phyloP scores from a whole-genome alignment of 2,888 invertebrate genomes.

The Mactromeris polynyma region DNA sequence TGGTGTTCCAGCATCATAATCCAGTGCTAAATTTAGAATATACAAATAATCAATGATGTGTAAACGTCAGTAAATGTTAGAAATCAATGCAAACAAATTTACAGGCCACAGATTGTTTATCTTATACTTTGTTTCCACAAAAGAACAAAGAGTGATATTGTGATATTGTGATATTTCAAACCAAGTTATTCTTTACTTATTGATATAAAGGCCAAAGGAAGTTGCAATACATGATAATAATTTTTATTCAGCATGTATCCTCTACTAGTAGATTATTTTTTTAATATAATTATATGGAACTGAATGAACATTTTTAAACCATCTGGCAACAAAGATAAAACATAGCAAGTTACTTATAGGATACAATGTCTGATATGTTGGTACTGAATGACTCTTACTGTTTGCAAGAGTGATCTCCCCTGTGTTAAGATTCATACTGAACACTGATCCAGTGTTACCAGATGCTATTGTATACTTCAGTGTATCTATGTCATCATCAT shows the following conservation, averaged over 20 bases:
- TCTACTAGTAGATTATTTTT: too few relatives aligned
- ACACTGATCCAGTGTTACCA: slow-evolving; percentile 64
- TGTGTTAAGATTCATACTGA: slow-evolving; percentile 52
- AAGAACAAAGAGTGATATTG: too few relatives aligned
- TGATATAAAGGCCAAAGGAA: too few relatives aligned
- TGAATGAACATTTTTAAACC: background rate
- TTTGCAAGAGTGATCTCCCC: slow-evolving; percentile 65
- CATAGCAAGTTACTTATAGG: background rate
- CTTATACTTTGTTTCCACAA: too few relatives aligned
- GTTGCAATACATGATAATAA: too few relatives aligned
- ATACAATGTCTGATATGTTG: too few relatives aligned
- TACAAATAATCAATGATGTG: background rate
- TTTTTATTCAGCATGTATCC: too few relatives aligned
- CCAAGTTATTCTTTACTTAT: too few relatives aligned
- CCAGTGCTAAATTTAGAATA: slow-evolving; percentile 64
- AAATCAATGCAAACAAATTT: too few relatives aligned
- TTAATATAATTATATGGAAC: background rate
- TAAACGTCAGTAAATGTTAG: too few relatives aligned
- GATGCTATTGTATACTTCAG: slow-evolving; percentile 64
- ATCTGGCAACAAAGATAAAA: background rate
- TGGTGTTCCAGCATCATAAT: slow-evolving; percentile 77
- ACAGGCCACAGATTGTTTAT: too few relatives aligned
- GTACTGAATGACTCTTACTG: slow-evolving; percentile 34
- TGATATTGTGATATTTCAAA: too few relatives aligned
- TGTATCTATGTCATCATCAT: slow-evolving; percentile 70